These are phyloP conservation scores for Nettapus auritus DNA, from an alignment of 2,113 vertebrate species.

Conservation along the genomic window DNA sequence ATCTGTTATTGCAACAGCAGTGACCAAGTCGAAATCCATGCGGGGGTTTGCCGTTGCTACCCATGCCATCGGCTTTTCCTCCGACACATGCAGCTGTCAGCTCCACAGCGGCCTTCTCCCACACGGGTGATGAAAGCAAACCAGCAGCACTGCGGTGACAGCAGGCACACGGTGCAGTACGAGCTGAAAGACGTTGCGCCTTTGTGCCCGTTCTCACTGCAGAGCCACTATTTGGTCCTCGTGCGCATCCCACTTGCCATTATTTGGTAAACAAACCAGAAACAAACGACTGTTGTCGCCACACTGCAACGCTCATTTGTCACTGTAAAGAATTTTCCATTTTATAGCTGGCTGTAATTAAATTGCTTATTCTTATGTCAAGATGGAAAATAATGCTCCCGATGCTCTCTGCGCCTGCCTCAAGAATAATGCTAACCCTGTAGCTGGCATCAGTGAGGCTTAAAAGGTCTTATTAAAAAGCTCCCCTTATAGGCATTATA, in stretches of 20 bases:
- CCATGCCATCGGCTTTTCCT: neutral
- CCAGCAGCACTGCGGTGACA: neutral
- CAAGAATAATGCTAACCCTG: neutral
- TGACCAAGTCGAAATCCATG: neutral
- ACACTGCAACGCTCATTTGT: neutral
- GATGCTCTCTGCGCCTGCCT: neutral
- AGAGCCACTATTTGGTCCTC: neutral
- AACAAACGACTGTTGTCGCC: neutral
- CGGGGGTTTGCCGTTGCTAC: neutral
- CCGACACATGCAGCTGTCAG: neutral
- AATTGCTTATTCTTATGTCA: slow-evolving; percentile 19
- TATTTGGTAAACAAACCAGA: neutral
- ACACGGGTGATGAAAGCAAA: accelerated
- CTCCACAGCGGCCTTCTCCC: neutral
- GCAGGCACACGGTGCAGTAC: neutral
- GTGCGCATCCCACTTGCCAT: neutral
- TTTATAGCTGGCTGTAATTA: slow-evolving; percentile 35
- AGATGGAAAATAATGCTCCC: neutral
- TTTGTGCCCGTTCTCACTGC: neutral
- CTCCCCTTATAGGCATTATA: neutral
- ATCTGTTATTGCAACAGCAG: neutral
- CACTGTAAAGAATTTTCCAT: neutral
- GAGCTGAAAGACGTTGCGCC: neutral
- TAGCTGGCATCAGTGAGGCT: neutral
- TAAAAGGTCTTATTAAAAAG: slow-evolving; percentile 1